Evolutionary conservation across 2,113 vertebrate genomes (phyloP), one percentile per base, ranked within the genome.

Genomic region (Trichechus manatus): DNA sequence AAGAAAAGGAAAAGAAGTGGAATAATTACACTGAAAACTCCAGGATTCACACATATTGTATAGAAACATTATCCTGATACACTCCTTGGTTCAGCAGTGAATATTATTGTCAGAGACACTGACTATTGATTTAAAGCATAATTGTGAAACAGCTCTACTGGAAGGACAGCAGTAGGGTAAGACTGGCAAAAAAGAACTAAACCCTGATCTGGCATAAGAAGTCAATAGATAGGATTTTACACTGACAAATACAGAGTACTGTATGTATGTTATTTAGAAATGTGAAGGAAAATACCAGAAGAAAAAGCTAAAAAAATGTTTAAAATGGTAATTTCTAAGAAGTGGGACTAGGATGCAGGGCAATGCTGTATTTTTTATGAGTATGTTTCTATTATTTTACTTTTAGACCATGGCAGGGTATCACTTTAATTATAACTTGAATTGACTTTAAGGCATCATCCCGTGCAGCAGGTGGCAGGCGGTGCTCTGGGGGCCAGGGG

Each of bases 41-140:
- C 53, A 78, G 31, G 9, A 19, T 85, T 84, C 74, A 47, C 36
- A 39, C 4, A 17, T 5, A 15, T 6, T 1, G 29, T 6, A 3
- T 75, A 11, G 20, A 22, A n/a, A 59, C 27, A 6, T 36, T 36
- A 72, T 3, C 19, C 68, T 72, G n/a, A 72, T 33, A 72, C 2
- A 72, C 33, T 33, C 17, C 15, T 72, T 36, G n/a, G 68, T n/a
- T 19, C 3, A 4, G 11, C 33, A 33, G 33, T 19, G 39, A 84
- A 31, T 36, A 19, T 1, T 13, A 5, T 1, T 44, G 20, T 23
- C 42, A 19, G 1, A 31, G 6, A 27, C 78, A 11, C 20, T 59
- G 50, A 5, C 2, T 3, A 4, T 3, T 31, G 29, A 23, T 3
- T 3, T n/a, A 22, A 27, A 6, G 9, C 42, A n/a, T 4, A 33